Base-by-base conservation (phyloP, 2,888 invertebrate genomes). In the Hydrotaea diabolus region DNA sequence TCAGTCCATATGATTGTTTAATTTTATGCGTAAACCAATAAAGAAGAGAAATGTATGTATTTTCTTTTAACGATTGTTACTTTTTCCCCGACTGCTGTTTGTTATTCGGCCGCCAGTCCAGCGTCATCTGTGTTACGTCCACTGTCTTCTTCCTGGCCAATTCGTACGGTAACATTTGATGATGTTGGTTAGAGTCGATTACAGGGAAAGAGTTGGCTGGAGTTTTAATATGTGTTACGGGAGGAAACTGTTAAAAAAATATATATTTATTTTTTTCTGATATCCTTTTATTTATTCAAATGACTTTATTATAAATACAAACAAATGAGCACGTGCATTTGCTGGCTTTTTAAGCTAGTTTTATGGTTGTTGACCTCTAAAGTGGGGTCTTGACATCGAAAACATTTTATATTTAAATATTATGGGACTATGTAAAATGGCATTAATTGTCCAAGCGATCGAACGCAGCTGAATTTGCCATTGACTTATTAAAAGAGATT, bases 11-110 rank as follows among this genome's bases (percentile, higher is more conserved):
- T 78, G 80, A 83, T 77, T 83, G 74, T 83, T 77, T 80, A 80
- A 80, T 80, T 83, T 80, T 75, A 80, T 83, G 80, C 77, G 77
- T 80, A 75, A 75, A 75, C 71, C 74, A 80, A 75, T 55, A 83
- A 64, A 83, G 55, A 75, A 59, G 23, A 83, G 71, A 74, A 77
- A 62, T 77, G 73, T 66, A 43, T 57, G 57, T 53, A 0, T 80
- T 23, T 49, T 74, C 46, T 62, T 73, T 73, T 73, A 73, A 55
- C 64, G 55, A 55, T 74, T 74, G 69, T 79, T 80, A 55, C n/a
- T 39, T 57, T 8, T 23, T 46, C 46, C 21, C 23, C 39, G 59
- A 26, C 46, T 17, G 31, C 36, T 2, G 46, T 31, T 62, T n/a
- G 31, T 31, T 31, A 7, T 43, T 21, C 23, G 21, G 8, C 69